These are phyloP conservation scores for Anser brachyrhynchus DNA, from an alignment of 2,113 vertebrate species.

Conservation along the genomic window DNA sequence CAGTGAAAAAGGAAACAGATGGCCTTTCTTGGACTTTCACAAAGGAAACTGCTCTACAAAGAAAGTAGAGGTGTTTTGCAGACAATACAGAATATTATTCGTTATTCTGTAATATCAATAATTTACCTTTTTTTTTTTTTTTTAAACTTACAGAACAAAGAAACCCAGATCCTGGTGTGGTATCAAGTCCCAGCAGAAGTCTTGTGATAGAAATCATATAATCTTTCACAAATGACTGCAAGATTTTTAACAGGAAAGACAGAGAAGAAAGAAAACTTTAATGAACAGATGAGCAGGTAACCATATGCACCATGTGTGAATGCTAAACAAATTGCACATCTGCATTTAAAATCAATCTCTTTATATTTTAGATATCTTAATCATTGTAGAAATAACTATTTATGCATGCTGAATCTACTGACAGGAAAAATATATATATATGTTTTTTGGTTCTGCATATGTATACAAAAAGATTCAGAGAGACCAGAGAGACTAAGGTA, in stretches of 20 bases:
- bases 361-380: background rate
- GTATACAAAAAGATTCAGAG: background rate
- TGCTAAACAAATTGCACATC: background rate
- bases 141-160: constrained; percentile 83
- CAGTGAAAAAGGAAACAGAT: background rate
- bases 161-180: constrained; percentile 85
- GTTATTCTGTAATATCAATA: background rate
- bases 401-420: background rate
- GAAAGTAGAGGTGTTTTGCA: background rate
- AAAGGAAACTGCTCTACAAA: background rate
- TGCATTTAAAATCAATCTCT: background rate
- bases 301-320: background rate
- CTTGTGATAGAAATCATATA: constrained; percentile 88
- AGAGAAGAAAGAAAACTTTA: constrained; percentile 16
- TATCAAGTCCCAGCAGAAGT: constrained; percentile 85
- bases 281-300: constrained; percentile 4
- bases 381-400: background rate
- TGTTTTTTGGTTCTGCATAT: background rate
- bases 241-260: constrained; percentile 44
- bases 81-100: background rate
- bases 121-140: background rate
- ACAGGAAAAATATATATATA: background rate
- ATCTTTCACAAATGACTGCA: constrained; percentile 87
- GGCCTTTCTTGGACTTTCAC: background rate
- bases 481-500: background rate